These are phyloP conservation scores for Ophioninae sp. DNA, from an alignment of 2,888 invertebrate species.

Conservation along the genomic window DNA sequence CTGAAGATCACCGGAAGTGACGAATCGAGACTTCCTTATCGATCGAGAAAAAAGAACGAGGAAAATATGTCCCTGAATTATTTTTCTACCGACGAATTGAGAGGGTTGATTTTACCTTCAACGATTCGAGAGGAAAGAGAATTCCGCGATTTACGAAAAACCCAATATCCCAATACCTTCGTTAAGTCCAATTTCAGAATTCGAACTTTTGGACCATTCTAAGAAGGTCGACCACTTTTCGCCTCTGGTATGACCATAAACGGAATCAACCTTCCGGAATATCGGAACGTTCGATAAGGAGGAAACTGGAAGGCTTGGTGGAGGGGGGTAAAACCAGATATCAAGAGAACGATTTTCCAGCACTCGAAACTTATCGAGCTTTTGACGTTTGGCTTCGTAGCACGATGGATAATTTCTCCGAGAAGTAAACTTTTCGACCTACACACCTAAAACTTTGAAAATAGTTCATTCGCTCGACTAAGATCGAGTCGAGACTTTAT, in stretches of 20 bases:
- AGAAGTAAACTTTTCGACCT: background rate
- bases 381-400: background rate
- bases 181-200: constrained; percentile 17
- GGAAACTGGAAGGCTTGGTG: no score
- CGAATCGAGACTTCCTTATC: constrained; percentile 5
- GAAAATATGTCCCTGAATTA: background rate
- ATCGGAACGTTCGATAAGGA: constrained; percentile 23
- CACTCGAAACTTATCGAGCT: background rate
- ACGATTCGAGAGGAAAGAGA: background rate
- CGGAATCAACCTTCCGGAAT: background rate
- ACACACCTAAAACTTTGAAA: background rate
- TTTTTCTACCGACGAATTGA: no score
- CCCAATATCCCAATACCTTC: background rate
- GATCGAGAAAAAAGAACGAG: background rate
- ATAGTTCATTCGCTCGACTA: background rate
- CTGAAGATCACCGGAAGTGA: constrained; percentile 40
- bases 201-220: constrained; percentile 9
- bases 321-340: background rate
- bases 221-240: constrained; percentile 6
- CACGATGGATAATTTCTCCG: background rate
- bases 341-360: background rate
- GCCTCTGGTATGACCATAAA: constrained; percentile 30
- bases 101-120: background rate
- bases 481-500: background rate
- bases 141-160: background rate